Base-by-base conservation (phyloP, 2,113 vertebrate species). In the Platanista minor region DNA sequence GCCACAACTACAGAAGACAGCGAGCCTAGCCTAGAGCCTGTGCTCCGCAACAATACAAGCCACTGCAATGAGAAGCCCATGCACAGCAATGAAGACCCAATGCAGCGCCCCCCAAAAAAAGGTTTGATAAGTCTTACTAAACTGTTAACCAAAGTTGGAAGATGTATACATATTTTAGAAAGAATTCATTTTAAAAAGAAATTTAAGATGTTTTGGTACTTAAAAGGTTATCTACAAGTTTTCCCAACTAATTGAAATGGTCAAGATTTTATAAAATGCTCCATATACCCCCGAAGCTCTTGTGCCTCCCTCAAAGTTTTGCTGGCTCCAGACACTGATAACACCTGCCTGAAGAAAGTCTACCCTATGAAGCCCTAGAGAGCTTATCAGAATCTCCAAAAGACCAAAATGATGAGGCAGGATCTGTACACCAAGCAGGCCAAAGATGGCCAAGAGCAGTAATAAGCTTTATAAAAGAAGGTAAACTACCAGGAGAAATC, bases 161-260 rank as follows among this genome's bases (percentile, higher is more conserved):
- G 87, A 81, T 31, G 2, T 49, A 31, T 52, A 89, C 29, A 10
- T 82, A 66, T 77, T 91, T 91, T 64, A 41, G 66, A 75, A 93
- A 86, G 29, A 87, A 46, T 59, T 8, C 39, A 66, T 89, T 91
- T 49, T 49, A 75, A 69, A 96, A 81, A 84, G 18, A 57, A 92
- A 95, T 67, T 85, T 74, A 69, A 86, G 7, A 27, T 39, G 27
- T 64, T 72, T 94, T 81, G 20, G 20, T 74, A 31, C 61, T 64
- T 66, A 80, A 91, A 92, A 88, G n/a, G n/a, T 80, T 94, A 82
- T 33, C 43, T n/a, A 64, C 59, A 96, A 71, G 80, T 89, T 92
- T 77, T 62, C 49, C 86, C 72, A 94, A 83, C 31, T 86, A 96
- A 84, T 10, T 82, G 91, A 94, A 95, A 87, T 66, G 75, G 82